Evolutionary conservation across 2,113 vertebrate species (phyloP), one percentile per base, ranked within the genome.

Genomic region (Numida meleagris): DNA sequence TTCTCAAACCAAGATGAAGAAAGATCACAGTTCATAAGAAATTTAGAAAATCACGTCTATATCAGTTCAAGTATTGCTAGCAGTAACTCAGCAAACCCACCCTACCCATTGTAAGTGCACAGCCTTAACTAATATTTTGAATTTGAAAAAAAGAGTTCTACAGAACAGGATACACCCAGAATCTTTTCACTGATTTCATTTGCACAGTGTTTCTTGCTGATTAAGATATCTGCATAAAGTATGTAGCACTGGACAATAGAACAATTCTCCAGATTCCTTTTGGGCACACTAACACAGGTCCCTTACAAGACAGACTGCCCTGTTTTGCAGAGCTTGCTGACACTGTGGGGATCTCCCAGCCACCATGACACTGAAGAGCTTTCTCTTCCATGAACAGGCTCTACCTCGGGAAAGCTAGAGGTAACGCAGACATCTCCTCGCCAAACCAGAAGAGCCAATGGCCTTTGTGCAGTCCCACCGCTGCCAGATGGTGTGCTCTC

Each of bases 141-240:
- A 87, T 34, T 73, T n/a, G 72, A 73, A 82, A 36, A 63, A 92
- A 85, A 85, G 82, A 18, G 20, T 27, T 88, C 45, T 57, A 21
- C 46, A 65, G 63, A 90, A 67, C 31, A 59, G 45, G 66, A 36
- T 34, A 12, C 6, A 77, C 33, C 48, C 55, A 80, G 12, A 38
- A 63, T 34, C 6, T 74, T 90, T 73, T 51, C 34, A 53, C 11
- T 81, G 40, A 61, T 80, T 87, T 84, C 59, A 77, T 73, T 89
- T 79, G 65, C 34, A 20, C 25, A 58, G 14, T 34, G 19, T 65
- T 83, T 51, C 53, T 45, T 67, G 4, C 7, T 67, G 67, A 82
- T 0, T 1, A 79, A 76, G 74, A 50, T 0, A 0, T 21, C 43
- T 12, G 1, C 25, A 40, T 68, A 86, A 78, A 3, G 10, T 24